Evolutionary conservation across 2,797 vertebrate species (phyloP), one percentile per base, ranked within the genome.

Genomic region (Lepus townsendii): DNA sequence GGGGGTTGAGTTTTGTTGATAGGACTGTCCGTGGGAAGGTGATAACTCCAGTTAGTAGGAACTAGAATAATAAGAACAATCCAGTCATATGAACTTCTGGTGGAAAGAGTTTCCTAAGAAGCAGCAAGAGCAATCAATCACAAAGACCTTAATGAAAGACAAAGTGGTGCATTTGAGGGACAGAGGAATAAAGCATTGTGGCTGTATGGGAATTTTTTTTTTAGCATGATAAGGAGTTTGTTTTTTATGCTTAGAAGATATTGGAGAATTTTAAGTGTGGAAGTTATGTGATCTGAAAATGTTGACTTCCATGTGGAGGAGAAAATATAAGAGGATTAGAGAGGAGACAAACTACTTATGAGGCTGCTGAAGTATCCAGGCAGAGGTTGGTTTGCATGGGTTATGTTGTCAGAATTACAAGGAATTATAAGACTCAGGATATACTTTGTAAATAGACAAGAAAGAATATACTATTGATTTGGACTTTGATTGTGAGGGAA

Each of bases 1-100:
- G 19, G n/a, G 7, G 7, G n/a, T 86, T 92, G 82, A 80, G 19
- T 90, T 86, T 83, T 82, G 2, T 90, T 69, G 62, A 69, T 96
- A 57, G 89, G 52, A 16, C n/a, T 73, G 17, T 52, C 50, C 62
- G 60, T 69, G 50, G 66, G 54, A 13, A 94, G 72, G 52, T 11
- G 42, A 78, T 78, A 54, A 69, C 30, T 71, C 19, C 9, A 47
- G 42, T 47, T 47, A 7, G 30, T 82, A 42, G 69, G 27, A 3
- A 54, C 4, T 54, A 26, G n/a, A 93, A 42, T 65, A 32, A 24
- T 94, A 17, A 85, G 87, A 84, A 94, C 32, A 35, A 78, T 63
- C 35, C 65, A 80, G 57, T 54, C 10, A 42, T 65, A 16, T 65
- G 68, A 42, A 93, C 20, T 42, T 26, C 2, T n/a, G 35, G 47